Percentiles rank a stretch among this genome's conserved stretches.
These are phyloP conservation scores for Metopolophium dirhodum DNA, from an alignment of 1,140 invertebrate species.

Conservation along the genomic window DNA sequence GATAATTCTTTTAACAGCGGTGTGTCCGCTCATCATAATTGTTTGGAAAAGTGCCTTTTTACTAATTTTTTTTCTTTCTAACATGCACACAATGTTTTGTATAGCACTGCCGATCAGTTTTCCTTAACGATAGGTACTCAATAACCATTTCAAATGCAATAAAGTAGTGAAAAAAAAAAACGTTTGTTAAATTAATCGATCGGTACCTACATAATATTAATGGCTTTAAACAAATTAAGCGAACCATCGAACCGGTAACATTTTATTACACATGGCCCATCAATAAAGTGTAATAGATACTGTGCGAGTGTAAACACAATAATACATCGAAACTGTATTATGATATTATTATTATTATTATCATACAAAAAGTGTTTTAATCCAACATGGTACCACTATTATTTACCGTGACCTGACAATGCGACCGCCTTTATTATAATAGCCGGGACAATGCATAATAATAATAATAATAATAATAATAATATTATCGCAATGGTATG, in stretches of 20 bases:
- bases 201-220: not conserved
- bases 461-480: not conserved
- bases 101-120: not conserved
- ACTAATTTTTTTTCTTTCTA: not conserved
- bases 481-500: not conserved
- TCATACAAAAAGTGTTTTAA: not conserved
- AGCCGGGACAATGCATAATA: not conserved
- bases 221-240: not conserved
- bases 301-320: not conserved
- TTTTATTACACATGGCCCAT: not conserved
- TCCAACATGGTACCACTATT: not conserved
- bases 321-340: not conserved
- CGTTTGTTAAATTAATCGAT: not conserved
- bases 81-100: not conserved
- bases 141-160: not conserved
- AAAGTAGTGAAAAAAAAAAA: slow-evolving; percentile 8
- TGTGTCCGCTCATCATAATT: not conserved
- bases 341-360: not conserved
- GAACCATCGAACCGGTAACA: not conserved
- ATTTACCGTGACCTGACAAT: not conserved
- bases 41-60: not conserved
- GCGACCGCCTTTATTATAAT: not conserved
- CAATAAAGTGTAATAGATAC: slow-evolving; percentile 16
- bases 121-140: not conserved
- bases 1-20: not conserved